phyloP scores from a whole-genome alignment of 2,113 vertebrate species.

The Lophochroa leadbeateri region DNA sequence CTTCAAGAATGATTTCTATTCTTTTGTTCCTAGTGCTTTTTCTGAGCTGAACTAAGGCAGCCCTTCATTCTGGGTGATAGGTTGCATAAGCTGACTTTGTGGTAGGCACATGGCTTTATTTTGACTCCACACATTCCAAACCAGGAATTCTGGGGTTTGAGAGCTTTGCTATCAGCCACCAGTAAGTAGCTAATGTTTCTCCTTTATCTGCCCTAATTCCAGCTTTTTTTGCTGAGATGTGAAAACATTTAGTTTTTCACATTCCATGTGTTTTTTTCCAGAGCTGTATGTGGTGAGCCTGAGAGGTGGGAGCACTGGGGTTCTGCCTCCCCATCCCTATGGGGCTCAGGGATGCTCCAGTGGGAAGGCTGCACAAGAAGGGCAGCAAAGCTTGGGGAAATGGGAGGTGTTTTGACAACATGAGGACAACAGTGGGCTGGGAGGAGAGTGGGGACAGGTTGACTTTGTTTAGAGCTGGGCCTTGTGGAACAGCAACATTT shows the following conservation, averaged over 20 bases:
- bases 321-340: neutral
- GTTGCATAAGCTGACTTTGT: neutral
- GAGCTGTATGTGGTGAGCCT: neutral
- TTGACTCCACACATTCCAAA: neutral
- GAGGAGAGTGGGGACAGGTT: neutral
- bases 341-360: neutral
- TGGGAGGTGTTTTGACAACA: neutral
- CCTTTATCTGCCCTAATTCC: neutral
- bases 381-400: neutral
- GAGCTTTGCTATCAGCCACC: neutral
- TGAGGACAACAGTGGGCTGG: too few relatives aligned
- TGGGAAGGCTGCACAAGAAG: neutral
- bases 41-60: neutral
- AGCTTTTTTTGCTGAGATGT: neutral
- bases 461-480: neutral
- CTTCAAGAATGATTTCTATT: neutral
- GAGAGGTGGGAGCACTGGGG: neutral
- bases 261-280: neutral
- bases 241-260: neutral
- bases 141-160: neutral
- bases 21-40: neutral
- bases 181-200: neutral
- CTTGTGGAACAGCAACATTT: neutral
- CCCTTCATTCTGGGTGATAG: neutral
- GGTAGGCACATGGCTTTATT: neutral